Percentiles rank a stretch among this genome's conserved stretches.
Conservation (phyloP, 1,140 invertebrate species). For the Nebria ingens region DNA sequence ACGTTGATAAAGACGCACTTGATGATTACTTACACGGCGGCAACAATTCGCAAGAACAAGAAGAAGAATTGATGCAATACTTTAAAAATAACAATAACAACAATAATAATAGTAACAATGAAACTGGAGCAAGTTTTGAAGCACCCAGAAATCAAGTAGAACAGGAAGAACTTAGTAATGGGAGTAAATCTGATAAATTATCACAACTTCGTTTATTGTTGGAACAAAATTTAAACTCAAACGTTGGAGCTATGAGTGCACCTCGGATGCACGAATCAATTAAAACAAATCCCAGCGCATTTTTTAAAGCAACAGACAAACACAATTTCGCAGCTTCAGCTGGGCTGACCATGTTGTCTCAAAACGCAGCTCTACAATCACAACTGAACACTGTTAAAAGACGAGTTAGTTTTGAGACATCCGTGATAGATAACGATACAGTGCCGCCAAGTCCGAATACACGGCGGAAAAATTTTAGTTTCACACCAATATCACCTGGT, state of each 20-base stretch:
- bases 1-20: slow-evolving; percentile 64
- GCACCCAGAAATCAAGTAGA: background rate
- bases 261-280: slow-evolving; percentile 19
- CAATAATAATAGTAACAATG: slow-evolving; percentile 20
- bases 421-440: slow-evolving; percentile 26
- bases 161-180: slow-evolving; percentile 27
- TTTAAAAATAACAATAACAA: slow-evolving; percentile 49
- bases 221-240: slow-evolving; percentile 52
- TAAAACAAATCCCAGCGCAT: slow-evolving; percentile 8
- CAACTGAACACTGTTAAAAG: slow-evolving; percentile 30
- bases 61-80: slow-evolving; percentile 68
- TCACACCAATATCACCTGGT: slow-evolving; percentile 70
- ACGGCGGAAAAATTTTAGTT: slow-evolving; percentile 67
- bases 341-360: slow-evolving; percentile 15
- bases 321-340: slow-evolving; percentile 10
- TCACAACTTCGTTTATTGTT: slow-evolving; percentile 60
- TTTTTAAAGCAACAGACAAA: slow-evolving; percentile 17
- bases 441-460: slow-evolving; percentile 49
- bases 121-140: slow-evolving; percentile 11
- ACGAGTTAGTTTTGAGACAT: slow-evolving; percentile 51
- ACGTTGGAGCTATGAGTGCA: slow-evolving; percentile 18
- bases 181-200: slow-evolving; percentile 49
- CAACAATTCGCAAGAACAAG: slow-evolving; percentile 66
- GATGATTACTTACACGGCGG: slow-evolving; percentile 63
- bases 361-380: slow-evolving; percentile 12